Conservation (phyloP, 2,888 invertebrate genomes). For the Agrochola macilenta region DNA sequence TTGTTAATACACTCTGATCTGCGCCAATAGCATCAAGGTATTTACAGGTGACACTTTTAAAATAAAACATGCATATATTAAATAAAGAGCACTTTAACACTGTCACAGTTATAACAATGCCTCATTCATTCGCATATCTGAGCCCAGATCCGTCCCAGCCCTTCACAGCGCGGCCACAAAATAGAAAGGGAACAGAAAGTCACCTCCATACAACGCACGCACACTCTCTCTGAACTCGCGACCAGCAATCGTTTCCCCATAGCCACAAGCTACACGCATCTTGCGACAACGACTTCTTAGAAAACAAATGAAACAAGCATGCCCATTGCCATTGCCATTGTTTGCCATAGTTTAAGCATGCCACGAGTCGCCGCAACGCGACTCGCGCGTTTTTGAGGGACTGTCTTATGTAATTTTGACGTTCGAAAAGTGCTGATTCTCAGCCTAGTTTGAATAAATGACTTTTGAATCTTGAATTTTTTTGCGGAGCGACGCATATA, state of each 20-base stretch:
- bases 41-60: background rate
- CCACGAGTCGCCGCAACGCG: background rate
- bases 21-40: background rate
- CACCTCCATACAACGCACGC: too few relatives aligned
- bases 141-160: constrained; percentile 17
- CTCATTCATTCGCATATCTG: constrained; percentile 28
- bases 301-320: background rate
- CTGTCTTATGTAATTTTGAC: too few relatives aligned
- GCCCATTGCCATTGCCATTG: too few relatives aligned
- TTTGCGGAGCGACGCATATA: background rate
- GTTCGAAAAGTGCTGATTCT: too few relatives aligned
- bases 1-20: background rate
- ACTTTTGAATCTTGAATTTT: too few relatives aligned
- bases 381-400: too few relatives aligned
- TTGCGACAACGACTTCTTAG: background rate
- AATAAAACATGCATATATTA: background rate
- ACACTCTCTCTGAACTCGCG: background rate
- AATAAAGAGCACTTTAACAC: constrained; percentile 6
- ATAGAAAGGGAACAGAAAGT: constrained; percentile 2
- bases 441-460: too few relatives aligned
- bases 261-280: background rate
- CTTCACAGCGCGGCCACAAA: background rate
- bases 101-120: constrained; percentile 21
- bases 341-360: too few relatives aligned
- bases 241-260: background rate